phyloP scores from a whole-genome alignment of 2,888 invertebrate genomes.

The Leuctra nigra region DNA sequence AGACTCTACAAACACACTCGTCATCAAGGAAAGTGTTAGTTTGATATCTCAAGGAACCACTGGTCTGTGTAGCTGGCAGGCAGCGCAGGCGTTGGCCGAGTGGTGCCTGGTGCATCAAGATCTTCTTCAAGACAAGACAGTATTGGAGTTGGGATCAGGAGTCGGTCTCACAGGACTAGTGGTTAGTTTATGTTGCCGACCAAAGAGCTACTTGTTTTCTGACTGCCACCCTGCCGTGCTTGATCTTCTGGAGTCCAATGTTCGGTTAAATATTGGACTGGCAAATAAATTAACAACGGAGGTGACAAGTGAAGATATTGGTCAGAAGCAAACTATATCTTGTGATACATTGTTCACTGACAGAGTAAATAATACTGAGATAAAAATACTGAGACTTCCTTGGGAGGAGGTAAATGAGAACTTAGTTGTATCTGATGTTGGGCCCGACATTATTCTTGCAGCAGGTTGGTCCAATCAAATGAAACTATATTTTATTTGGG shows the following conservation, averaged over 20 bases:
- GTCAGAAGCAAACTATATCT: background rate
- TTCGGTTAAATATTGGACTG: constrained; percentile 46
- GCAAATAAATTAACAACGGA: background rate
- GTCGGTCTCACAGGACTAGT: constrained; percentile 65
- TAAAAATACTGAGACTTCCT: constrained; percentile 22
- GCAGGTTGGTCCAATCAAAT: constrained; percentile 21
- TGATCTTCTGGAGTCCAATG: constrained; percentile 53
- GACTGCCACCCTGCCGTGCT: constrained; percentile 66
- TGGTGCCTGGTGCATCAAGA: constrained; percentile 56
- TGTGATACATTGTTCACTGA: background rate
- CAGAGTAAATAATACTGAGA: constrained; percentile 8
- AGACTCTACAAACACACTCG: constrained; percentile 37
- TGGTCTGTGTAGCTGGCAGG: constrained; percentile 75
- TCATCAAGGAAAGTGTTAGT: constrained; percentile 61
- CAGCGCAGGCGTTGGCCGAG: constrained; percentile 61
- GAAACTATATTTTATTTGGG: no score
- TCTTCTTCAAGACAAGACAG: constrained; percentile 46
- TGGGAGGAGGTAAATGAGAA: constrained; percentile 22
- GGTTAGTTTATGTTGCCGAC: constrained; percentile 48
- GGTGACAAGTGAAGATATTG: background rate
- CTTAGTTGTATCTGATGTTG: background rate
- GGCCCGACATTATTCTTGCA: constrained; percentile 24
- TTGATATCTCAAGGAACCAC: constrained; percentile 74
- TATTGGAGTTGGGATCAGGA: constrained; percentile 73
- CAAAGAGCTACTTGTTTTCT: constrained; percentile 52